Base-by-base conservation (phyloP, 2,113 vertebrate genomes). In the Ciconia boyciana region DNA sequence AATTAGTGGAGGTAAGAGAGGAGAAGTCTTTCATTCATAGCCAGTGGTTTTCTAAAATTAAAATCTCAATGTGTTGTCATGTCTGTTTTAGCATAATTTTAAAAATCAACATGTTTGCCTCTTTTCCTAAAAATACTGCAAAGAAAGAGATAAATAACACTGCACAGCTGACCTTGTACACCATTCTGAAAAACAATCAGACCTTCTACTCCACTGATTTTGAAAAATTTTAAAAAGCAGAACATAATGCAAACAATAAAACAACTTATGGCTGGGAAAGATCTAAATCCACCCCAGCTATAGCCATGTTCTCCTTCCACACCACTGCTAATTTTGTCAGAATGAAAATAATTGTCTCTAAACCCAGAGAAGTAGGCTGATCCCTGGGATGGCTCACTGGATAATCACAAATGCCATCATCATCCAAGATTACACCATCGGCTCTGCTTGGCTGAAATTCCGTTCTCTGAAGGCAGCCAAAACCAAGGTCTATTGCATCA, bases 391-490 rank as follows among this genome's bases (percentile, higher is more conserved):
- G 34, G 60, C 72, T 96, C 86, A 76, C 75, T 93, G 89, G 74
- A 80, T 46, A 74, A 91, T 90, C 75, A 92, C 75, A 83, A 85
- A 94, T 80, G 58, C 34, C 89, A 48, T 83, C 61, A 74, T 86
- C 91, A 58, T 88, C 58, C 66, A 87, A 91, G 62, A 69, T 82
- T 89, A 94, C 54, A 77, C 55, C 71, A 89, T 83, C 87, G 93
- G 34, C 66, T 96, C 68, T 90, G 51, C 71, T 66, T 87, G 84
- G 71, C 71, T 91, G 81, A 90, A 96, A 90, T 80, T 92, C 55
- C 69, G 32, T 66, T 79, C 51, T 96, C 82, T 78, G 76, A 85
- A 93, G 46, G n/a, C 91, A 87, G 65, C 81, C 89, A 87, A 79
- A 94, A 19, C 41, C 75, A 83, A 95, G 20, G 78, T 48, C 70